These are phyloP conservation scores for Alauda arvensis DNA, from an alignment of 2,797 vertebrate species.

Conservation along the genomic window DNA sequence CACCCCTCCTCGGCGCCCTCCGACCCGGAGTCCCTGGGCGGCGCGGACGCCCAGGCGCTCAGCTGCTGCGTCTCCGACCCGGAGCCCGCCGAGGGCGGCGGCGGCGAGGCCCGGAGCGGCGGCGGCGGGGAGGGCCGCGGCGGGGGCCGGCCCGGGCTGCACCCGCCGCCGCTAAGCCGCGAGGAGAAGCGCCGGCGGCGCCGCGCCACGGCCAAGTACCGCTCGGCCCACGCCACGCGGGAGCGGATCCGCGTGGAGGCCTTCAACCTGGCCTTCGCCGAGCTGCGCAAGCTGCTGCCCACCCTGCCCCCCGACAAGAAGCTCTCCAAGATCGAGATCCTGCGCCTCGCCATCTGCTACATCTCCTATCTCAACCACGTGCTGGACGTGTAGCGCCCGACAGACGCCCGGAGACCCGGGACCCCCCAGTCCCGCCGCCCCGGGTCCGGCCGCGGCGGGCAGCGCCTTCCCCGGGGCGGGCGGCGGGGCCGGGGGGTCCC, in stretches of 20 bases:
- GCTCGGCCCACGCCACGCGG: constrained; percentile 76
- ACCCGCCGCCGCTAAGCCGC: constrained; percentile 82
- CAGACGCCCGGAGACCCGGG: not conserved
- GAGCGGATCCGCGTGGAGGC: constrained; percentile 79
- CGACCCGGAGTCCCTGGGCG: constrained; percentile 79
- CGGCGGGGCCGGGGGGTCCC: not conserved
- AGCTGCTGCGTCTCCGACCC: constrained; percentile 83
- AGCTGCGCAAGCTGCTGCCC: constrained; percentile 77
- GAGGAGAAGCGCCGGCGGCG: constrained; percentile 76
- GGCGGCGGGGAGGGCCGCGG: constrained; percentile 14
- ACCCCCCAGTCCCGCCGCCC: not conserved
- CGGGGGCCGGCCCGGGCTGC: constrained; percentile 43
- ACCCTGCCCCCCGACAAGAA: constrained; percentile 78
- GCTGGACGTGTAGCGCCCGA: constrained; percentile 65
- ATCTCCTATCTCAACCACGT: constrained; percentile 81
- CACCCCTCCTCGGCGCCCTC: constrained; percentile 77
- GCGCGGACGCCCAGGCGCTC: constrained; percentile 76
- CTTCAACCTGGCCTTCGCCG: constrained; percentile 78
- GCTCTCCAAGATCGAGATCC: constrained; percentile 79
- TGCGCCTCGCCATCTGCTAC: constrained; percentile 78
- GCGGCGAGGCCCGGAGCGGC: constrained; percentile 69
- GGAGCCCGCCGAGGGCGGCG: constrained; percentile 76
- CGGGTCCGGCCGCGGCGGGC: not conserved
- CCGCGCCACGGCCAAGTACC: constrained; percentile 76
- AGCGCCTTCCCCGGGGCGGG: not conserved